phyloP scores from a whole-genome alignment of 2,888 invertebrate genomes.

The Phyto melanocephala region DNA sequence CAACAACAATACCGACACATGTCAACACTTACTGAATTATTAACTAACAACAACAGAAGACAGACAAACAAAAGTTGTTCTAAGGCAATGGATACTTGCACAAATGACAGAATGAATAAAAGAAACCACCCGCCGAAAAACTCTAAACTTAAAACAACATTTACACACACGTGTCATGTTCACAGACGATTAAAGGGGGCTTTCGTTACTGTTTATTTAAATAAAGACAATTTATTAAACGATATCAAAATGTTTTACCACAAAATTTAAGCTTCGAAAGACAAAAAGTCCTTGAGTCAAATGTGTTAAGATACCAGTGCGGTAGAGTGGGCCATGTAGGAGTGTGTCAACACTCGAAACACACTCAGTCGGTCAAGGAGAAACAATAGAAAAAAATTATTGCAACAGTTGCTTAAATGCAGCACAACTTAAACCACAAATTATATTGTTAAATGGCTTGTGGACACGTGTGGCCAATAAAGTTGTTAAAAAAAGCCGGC shows the following conservation, averaged over 20 bases:
- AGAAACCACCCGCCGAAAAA: constrained; percentile 45
- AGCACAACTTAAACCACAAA: constrained; percentile 52
- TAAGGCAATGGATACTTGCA: not conserved
- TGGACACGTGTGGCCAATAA: constrained; percentile 60
- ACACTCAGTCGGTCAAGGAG: constrained; percentile 23
- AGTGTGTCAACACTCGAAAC: constrained; percentile 59
- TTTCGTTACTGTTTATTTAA: constrained; percentile 26
- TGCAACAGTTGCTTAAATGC: constrained; percentile 58
- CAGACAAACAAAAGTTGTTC: constrained; percentile 35
- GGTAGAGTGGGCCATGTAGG: constrained; percentile 5
- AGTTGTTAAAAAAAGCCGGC: not conserved
- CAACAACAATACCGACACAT: constrained; percentile 53
- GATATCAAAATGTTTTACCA: constrained; percentile 48
- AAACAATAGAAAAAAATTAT: constrained; percentile 34
- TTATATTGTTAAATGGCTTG: constrained; percentile 59
- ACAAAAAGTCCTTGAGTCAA: constrained; percentile 57
- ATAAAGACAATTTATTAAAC: constrained; percentile 40
- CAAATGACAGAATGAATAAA: not conserved
- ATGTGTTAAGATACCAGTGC: constrained; percentile 7
- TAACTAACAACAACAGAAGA: constrained; percentile 42
- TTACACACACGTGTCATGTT: constrained; percentile 40
- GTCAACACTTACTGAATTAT: constrained; percentile 50
- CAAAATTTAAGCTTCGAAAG: constrained; percentile 15
- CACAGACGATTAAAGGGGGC: constrained; percentile 30
- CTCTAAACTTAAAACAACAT: not conserved